These are phyloP conservation scores for Fregata magnificens DNA, from an alignment of 2,113 vertebrate genomes.

Conservation along the genomic window DNA sequence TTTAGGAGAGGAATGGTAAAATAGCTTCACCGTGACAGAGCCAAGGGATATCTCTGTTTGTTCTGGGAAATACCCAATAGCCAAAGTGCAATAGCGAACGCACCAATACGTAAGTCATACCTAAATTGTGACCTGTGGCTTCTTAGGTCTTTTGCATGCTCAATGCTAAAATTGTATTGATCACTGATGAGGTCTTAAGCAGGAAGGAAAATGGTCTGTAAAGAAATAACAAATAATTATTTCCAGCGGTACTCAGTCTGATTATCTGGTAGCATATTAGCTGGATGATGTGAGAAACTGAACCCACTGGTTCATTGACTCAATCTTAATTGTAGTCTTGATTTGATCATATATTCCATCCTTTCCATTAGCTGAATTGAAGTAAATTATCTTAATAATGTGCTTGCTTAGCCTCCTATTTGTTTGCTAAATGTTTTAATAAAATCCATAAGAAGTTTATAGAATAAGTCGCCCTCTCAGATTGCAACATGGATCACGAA, in stretches of 20 bases:
- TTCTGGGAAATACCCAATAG: not conserved
- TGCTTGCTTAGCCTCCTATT: not conserved
- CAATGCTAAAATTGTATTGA: not conserved
- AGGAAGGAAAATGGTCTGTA: not conserved
- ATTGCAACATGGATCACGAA: not conserved
- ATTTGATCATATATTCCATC: not conserved
- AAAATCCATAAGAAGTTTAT: not conserved
- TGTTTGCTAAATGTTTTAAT: not conserved
- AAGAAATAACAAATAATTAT: not conserved
- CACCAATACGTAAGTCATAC: rapidly evolving
- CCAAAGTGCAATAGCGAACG: not conserved
- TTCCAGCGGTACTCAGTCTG: not conserved
- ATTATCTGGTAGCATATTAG: not conserved
- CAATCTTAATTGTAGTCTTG: not conserved
- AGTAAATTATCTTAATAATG: not conserved
- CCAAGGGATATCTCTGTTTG: not conserved
- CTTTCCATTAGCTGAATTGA: not conserved
- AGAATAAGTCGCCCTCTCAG: not conserved
- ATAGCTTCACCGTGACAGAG: not conserved
- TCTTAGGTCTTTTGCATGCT: not conserved
- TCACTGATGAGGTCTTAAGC: not conserved
- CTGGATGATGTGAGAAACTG: not conserved
- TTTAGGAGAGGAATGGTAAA: not conserved
- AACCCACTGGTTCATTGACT: not conserved
- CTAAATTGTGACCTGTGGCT: not conserved